Evolutionary conservation across 2,797 vertebrate species (phyloP), one percentile per base, ranked within the genome.

Genomic region (Pteronotus mesoamericanus): DNA sequence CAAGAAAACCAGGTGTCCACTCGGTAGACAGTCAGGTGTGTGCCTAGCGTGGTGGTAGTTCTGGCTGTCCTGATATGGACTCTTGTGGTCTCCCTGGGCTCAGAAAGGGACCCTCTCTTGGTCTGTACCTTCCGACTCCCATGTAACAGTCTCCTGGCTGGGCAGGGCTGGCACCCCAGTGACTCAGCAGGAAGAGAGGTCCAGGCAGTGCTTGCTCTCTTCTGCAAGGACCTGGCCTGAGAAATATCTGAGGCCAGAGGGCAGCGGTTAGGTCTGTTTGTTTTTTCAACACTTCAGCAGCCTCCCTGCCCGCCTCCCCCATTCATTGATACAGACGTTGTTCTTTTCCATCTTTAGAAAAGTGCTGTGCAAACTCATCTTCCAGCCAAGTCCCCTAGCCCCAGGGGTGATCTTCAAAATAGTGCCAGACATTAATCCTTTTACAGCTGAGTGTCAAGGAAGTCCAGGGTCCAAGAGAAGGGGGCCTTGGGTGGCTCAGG

Each of bases 101-200:
- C 39, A 10, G 78, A 42, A 93, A 75, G 55, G 78, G 91, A 51
- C 8, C 32, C 4, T 64, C 44, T 68, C 1, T 0, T 5, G 57
- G 12, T 59, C 6, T 18, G 69, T 22, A 44, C 84, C 29, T 75
- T 37, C 78, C 44, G 78, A 71, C 44, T 83, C 64, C 61, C 9
- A 53, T 22, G 18, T 3, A 72, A 39, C 51, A 48, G 34, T n/a
- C 57, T 15, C 1, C 4, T 1, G 57, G 57, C 51, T 21, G 55
- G 44, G 37, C 44, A 46, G 61, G 37, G 88, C 75, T 37, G n/a
- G 37, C 1, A 21, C 39, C 32, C 72, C 37, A 4, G 66, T 89
- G 96, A 97, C 85, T 94, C 95, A 89, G 88, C 95, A 91, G 82
- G 44, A 82, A 86, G 39, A 46, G 46, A 21, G 61, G 21, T 78